Evolutionary conservation across 1,140 invertebrate species (phyloP).

Genomic region (Drosophila nigromelanica): DNA sequence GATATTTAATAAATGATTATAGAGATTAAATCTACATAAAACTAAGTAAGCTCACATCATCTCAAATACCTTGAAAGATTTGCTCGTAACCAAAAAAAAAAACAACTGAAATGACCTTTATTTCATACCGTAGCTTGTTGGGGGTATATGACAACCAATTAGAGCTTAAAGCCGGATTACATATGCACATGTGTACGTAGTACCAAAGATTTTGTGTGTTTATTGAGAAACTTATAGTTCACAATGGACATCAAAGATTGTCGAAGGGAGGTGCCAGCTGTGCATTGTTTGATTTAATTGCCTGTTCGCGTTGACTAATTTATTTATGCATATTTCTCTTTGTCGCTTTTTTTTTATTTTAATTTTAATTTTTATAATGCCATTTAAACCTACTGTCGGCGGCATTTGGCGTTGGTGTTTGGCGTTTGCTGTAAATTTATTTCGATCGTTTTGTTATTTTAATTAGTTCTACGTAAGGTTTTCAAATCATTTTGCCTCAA

Average conservation of each 20-base stretch:
- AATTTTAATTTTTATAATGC: conserved; percentile 71
- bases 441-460: conserved; percentile 75
- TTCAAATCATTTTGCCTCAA: conserved; percentile 36
- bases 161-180: conserved; percentile 53
- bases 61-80: neutral
- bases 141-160: conserved; percentile 31
- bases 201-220: neutral
- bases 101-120: neutral
- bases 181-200: conserved; percentile 26
- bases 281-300: conserved; percentile 50
- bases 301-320: conserved; percentile 49
- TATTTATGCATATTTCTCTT: conserved; percentile 63
- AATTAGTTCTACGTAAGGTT: conserved; percentile 62
- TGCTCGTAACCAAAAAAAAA: neutral
- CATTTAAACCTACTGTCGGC: conserved; percentile 57
- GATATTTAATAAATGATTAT: too few relatives aligned
- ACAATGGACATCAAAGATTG: neutral
- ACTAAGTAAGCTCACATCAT: too few relatives aligned
- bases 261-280: neutral
- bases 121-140: neutral
- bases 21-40: too few relatives aligned
- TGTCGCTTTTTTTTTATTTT: conserved; percentile 26
- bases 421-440: conserved; percentile 54
- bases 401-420: conserved; percentile 40
- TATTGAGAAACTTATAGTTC: neutral